Percentiles rank a stretch among this genome's conserved stretches.
Conservation (phyloP, 1,140 invertebrate genomes). For the Polypedilum pembai region DNA sequence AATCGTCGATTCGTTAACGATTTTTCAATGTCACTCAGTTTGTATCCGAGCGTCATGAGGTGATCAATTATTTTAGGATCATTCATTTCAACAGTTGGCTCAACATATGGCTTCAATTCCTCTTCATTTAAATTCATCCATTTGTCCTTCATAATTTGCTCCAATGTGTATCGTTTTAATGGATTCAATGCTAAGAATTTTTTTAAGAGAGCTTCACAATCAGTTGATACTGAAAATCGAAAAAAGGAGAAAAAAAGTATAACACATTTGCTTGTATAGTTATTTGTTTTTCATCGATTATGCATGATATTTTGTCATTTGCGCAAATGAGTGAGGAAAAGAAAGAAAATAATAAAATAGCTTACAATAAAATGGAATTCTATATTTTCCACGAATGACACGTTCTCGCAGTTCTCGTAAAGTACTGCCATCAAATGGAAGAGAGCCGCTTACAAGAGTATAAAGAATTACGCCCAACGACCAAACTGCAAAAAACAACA, state of each 20-base stretch:
- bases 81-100: neutral
- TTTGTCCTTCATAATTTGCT: conserved; percentile 23
- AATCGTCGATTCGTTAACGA: neutral
- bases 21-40: neutral
- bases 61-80: conserved; percentile 29
- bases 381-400: conserved; percentile 50
- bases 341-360: neutral
- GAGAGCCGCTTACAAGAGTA: conserved; percentile 59
- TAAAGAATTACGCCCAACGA: conserved; percentile 64
- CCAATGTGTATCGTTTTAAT: neutral
- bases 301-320: neutral
- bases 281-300: neutral
- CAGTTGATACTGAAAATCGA: neutral
- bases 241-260: neutral
- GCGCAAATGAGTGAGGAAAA: neutral
- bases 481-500: conserved; percentile 47
- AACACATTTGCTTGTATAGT: no score
- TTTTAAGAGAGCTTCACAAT: conserved; percentile 20
- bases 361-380: conserved; percentile 36
- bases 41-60: neutral
- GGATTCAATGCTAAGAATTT: conserved; percentile 6
- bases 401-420: conserved; percentile 50
- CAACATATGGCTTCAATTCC: neutral
- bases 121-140: conserved; percentile 21
- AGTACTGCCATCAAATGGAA: conserved; percentile 56